phyloP scores from a whole-genome alignment of 2,888 invertebrate species.

The Nycteola revayana region DNA sequence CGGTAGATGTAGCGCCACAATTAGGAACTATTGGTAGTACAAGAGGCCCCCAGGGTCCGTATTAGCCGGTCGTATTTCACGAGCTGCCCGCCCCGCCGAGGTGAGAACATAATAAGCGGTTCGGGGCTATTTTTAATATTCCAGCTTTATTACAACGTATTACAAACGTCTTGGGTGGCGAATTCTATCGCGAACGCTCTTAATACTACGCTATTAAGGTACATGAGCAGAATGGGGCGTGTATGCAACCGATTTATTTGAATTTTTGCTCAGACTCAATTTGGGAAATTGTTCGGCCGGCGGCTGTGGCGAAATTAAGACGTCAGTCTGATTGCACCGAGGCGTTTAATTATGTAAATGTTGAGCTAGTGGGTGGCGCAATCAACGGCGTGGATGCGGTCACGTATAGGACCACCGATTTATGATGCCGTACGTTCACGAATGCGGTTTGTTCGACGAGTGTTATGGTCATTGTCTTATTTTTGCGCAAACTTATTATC shows the following conservation, averaged over 20 bases:
- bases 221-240: constrained; percentile 45
- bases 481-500: constrained; percentile 9
- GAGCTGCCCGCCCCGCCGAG: constrained; percentile 71
- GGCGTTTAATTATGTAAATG: constrained; percentile 82
- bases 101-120: constrained; percentile 82
- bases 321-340: constrained; percentile 77
- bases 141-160: constrained; percentile 80
- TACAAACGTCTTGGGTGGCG: constrained; percentile 81
- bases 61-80: constrained; percentile 78
- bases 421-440: constrained; percentile 50
- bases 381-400: constrained; percentile 63
- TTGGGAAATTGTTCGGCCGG: constrained; percentile 79
- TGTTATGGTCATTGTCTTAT: constrained; percentile 32
- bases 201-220: constrained; percentile 75
- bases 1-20: constrained; percentile 59
- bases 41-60: constrained; percentile 52
- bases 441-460: constrained; percentile 20
- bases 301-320: constrained; percentile 80
- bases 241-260: constrained; percentile 72
- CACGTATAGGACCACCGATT: constrained; percentile 67
- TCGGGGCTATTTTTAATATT: constrained; percentile 80
- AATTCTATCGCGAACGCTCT: constrained; percentile 80
- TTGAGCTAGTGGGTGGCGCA: constrained; percentile 74
- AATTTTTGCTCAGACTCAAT: constrained; percentile 81
- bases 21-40: constrained; percentile 52